These are phyloP conservation scores for Armadillidium nasatum DNA, from an alignment of 1,140 invertebrate species.

Conservation along the genomic window DNA sequence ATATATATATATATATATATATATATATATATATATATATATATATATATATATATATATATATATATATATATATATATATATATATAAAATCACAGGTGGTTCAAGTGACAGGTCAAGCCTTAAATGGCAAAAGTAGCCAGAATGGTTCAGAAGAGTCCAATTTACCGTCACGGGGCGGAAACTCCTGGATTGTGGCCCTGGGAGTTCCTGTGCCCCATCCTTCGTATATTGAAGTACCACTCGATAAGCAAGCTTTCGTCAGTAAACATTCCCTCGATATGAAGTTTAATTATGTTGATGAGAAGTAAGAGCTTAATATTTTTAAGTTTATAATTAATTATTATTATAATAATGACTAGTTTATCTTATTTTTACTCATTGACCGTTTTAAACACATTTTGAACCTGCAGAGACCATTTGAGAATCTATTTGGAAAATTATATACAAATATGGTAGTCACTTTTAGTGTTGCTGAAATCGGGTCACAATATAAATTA, in stretches of 20 bases:
- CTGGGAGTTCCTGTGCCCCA: conserved; percentile 85
- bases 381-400: too few species aligned
- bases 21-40: conserved; percentile 20
- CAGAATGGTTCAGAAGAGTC: not conserved
- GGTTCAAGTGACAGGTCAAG: not conserved
- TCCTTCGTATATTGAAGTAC: conserved; percentile 86
- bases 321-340: too few species aligned
- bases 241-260: conserved; percentile 80
- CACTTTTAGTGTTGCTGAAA: too few species aligned
- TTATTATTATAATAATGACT: too few species aligned
- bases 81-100: not conserved
- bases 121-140: not conserved
- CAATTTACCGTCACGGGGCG: conserved; percentile 34
- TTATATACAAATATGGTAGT: too few species aligned
- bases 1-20: too few species aligned
- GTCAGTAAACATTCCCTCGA: conserved; percentile 83
- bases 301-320: conserved; percentile 71
- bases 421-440: too few species aligned
- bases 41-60: conserved; percentile 23
- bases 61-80: conserved; percentile 9
- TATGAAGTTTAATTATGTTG: conserved; percentile 90
- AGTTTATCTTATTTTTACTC: too few species aligned
- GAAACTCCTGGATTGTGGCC: conserved; percentile 60
- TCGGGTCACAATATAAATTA: too few species aligned
- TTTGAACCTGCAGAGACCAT: too few species aligned